Evolutionary conservation across 2,113 vertebrate species (phyloP).

Genomic region (Saimiri boliviensis): DNA sequence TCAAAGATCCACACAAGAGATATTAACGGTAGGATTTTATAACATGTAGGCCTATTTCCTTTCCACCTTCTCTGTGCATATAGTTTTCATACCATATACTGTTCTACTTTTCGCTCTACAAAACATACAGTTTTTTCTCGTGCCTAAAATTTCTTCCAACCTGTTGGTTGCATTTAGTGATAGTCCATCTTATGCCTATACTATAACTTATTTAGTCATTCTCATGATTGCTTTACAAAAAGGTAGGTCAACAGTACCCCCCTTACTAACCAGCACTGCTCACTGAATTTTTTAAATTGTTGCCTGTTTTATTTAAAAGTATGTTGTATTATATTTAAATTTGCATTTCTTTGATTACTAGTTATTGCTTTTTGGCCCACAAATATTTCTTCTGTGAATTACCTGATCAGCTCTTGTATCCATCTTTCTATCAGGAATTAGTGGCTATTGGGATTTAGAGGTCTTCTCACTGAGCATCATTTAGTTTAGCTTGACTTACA

Average conservation of each 20-base stretch:
- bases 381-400: slow-evolving; percentile 18
- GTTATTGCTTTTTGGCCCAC: background rate
- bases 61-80: background rate
- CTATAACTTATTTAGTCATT: background rate
- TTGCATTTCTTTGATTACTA: background rate
- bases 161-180: background rate
- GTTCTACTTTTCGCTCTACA: background rate
- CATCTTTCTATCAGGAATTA: background rate
- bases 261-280: background rate
- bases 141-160: background rate
- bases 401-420: background rate
- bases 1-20: slow-evolving; percentile 10
- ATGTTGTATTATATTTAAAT: slow-evolving; percentile 5
- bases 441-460: background rate
- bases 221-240: slow-evolving; percentile 17
- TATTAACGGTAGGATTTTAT: background rate
- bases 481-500: background rate
- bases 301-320: slow-evolving; percentile 20
- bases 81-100: background rate
- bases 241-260: background rate
- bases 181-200: background rate
- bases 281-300: background rate
- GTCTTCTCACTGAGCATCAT: background rate
- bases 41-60: background rate
- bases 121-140: background rate